Percentiles rank a stretch among this genome's conserved stretches.
These are phyloP conservation scores for Epizoanthus scotinus DNA, from an alignment of 92 coral and sea anemone species.

Conservation along the genomic window DNA sequence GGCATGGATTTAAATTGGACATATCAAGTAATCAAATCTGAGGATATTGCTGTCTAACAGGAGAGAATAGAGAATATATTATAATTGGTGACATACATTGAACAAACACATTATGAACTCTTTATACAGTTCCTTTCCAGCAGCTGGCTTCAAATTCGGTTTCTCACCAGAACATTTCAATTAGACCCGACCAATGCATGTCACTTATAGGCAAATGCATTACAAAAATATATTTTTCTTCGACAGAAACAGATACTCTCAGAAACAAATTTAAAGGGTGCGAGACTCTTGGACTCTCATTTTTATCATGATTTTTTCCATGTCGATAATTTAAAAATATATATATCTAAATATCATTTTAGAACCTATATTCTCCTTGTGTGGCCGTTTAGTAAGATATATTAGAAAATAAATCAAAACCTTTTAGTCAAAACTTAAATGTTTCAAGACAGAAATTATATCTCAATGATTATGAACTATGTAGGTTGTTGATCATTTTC, in stretches of 20 bases:
- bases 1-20: slow-evolving; percentile 64
- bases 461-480: slow-evolving; percentile 21
- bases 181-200: slow-evolving; percentile 29
- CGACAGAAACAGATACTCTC: slow-evolving; percentile 28
- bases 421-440: slow-evolving; percentile 43
- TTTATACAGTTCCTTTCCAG: slow-evolving; percentile 62
- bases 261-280: slow-evolving; percentile 8
- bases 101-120: slow-evolving; percentile 88
- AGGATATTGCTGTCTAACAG: slow-evolving; percentile 74
- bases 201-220: slow-evolving; percentile 32
- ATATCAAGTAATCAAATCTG: slow-evolving; percentile 77
- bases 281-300: slow-evolving; percentile 22
- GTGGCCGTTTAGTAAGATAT: slow-evolving; percentile 33
- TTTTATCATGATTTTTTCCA: neutral
- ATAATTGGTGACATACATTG: slow-evolving; percentile 88
- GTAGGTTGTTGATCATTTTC: slow-evolving; percentile 34
- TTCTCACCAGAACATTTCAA: slow-evolving; percentile 79
- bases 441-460: slow-evolving; percentile 39
- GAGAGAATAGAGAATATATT: slow-evolving; percentile 82
- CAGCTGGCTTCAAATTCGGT: slow-evolving; percentile 77
- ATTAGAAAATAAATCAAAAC: slow-evolving; percentile 34
- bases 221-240: slow-evolving; percentile 17
- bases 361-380: slow-evolving; percentile 35
- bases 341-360: slow-evolving; percentile 22
- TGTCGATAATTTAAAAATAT: slow-evolving; percentile 17